Base-by-base conservation (phyloP, 1,140 invertebrate species). In the Megathymus violae region DNA sequence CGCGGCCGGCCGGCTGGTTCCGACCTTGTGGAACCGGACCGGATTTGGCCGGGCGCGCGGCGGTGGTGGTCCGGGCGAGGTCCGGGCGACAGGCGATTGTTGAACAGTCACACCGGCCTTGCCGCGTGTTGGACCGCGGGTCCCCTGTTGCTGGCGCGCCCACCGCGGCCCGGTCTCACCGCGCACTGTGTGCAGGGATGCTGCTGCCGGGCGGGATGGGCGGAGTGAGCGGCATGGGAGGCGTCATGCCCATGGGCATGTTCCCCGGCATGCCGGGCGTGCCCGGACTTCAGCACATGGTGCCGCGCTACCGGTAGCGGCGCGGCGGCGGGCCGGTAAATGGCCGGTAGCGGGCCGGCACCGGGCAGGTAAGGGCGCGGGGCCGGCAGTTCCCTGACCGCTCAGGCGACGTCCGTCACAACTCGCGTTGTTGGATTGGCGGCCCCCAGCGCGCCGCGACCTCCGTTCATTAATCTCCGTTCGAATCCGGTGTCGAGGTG, bases 341-440 rank as follows among this genome's bases (percentile, higher is more conserved):
- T n/a, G n/a, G 67, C 83, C 82, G 87, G 68, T 89, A 87, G 77
- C 74, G 62, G 71, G 46, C 62, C 51, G 14, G 27, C 65, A 50
- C 60, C 40, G n/a, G n/a, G 60, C 62, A 72, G 74, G 69, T 69
- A 64, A 63, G 80, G 78, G 59, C 81, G 83, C n/a, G n/a, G n/a
- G 83, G 82, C 83, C 83, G 85, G 71, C 83, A 84, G 81, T 88
- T 85, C 83, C 85, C 81, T 88, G 85, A 73, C 64, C 44, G 59
- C 27, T 48, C 62, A 56, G 54, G 15, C 83, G 83, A 85, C 78
- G 47, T 17, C 74, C 69, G 85, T 90, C 87, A 90, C 87, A 90
- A 90, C 88, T 62, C 48, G 67, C 64, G 88, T 88, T 88, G 88
- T 88, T 90, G 88, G 85, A 90, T 84, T 86, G 82, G 70, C 79